These are phyloP conservation scores for Mycogona germanica DNA, from an alignment of 2,888 invertebrate genomes.

Conservation along the genomic window DNA sequence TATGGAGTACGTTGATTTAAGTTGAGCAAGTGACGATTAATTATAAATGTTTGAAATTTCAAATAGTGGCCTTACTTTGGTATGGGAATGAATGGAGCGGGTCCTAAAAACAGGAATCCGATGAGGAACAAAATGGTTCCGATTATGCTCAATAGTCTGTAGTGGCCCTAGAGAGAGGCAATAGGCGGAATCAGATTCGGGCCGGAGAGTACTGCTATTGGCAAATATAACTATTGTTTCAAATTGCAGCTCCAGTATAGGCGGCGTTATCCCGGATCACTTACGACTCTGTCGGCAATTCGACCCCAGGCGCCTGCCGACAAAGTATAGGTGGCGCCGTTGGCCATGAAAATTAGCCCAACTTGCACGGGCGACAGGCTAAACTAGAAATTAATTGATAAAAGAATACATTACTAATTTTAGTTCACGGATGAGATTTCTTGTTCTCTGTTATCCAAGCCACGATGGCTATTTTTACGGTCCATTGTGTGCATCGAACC, in stretches of 20 bases:
- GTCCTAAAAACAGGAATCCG: conserved; percentile 66
- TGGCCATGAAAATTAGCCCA: conserved; percentile 71
- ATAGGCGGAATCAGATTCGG: neutral
- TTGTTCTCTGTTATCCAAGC: no score
- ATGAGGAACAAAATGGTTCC: conserved; percentile 52
- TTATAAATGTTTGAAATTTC: no score
- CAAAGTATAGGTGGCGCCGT: conserved; percentile 64
- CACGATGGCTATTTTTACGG: no score
- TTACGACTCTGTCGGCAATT: conserved; percentile 51
- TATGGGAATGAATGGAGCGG: conserved; percentile 58
- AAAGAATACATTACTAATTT: neutral
- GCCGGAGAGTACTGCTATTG: no score
- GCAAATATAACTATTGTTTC: no score
- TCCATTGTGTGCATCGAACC: no score
- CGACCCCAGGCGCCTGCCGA: conserved; percentile 70
- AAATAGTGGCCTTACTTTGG: conserved; percentile 43
- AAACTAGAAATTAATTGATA: conserved; percentile 1
- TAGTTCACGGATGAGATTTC: no score
- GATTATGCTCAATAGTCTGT: conserved; percentile 51
- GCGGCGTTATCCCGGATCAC: no score
- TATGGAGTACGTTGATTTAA: no score
- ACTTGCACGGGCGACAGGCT: conserved; percentile 46
- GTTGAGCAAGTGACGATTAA: no score
- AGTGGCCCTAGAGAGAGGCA: conserved; percentile 39
- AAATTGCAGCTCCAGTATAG: neutral